Base-by-base conservation (phyloP, 2,113 vertebrate species). In the Tenebrosternarchus preto region DNA sequence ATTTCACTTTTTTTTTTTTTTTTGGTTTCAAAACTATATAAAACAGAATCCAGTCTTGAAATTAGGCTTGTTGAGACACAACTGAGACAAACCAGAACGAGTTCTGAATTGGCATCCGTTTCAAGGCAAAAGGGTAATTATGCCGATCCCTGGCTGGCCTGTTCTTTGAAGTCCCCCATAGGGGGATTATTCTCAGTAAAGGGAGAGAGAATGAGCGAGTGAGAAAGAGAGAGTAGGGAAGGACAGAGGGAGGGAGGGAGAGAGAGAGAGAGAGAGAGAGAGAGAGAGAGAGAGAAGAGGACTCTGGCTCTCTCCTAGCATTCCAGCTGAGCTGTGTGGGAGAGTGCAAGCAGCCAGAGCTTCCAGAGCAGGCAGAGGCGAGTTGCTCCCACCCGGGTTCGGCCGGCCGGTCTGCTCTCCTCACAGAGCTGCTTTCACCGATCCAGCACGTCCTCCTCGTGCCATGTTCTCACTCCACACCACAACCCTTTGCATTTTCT, bases 41-140 rank as follows among this genome's bases (percentile, higher is more conserved):
- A 73, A 83, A 64, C 70, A 46, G 73, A 86, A 75, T 83, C 55
- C 82, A 82, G 87, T 85, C 61, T 74, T 82, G 89, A 88, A 89
- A 88, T 89, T 87, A 90, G 88, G 84, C 64, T 8, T 81, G 88
- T 82, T 81, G 86, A 89, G 86, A 85, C 73, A 76, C 69, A 88
- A 88, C 72, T 84, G 71, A 82, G 83, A 73, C 70, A 59, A 80
- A 89, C 85, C 79, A 70, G 80, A 85, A 82, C 69, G 81, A 88
- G 85, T 88, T 89, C 86, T 89, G 88, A 90, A 90, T 90, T 90
- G 90, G 92, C 89, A 90, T 81, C 85, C 87, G 89, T 90, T 91
- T 90, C 87, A 91, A 91, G 90, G 90, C 89, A 91, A 90, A 88
- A 85, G 85, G 87, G 87, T 93, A 92, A 93, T 93, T 92, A 91